Base-by-base conservation (phyloP, 2,888 invertebrate genomes). In the Lycaena phlaeas region DNA sequence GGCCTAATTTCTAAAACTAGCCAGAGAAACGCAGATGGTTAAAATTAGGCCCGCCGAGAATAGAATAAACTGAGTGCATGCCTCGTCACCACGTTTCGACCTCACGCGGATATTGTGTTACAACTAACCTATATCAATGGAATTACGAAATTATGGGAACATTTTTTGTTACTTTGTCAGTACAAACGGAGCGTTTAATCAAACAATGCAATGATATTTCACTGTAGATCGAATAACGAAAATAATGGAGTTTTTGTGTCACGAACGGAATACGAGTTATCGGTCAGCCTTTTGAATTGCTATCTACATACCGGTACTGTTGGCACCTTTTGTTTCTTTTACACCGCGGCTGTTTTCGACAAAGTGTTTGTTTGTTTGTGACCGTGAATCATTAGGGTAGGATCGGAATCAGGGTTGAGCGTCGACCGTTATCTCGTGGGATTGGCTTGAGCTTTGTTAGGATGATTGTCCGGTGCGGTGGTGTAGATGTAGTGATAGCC, bases 391-490 rank as follows among this genome's bases (percentile, higher is more conserved):
- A 71, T 59, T 66, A 63, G 68, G 68, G 71, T 74, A 69, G 73
- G 70, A 76, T 70, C 71, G 72, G 71, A 69, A 71, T 75, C 69
- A 63, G 63, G 62, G 67, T 68, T 68, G 69, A 68, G 68, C 64
- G 56, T 59, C 66, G 68, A 76, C 82, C 81, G 82, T 81, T 84
- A 84, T 70, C 74, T 72, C 82, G 82, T 84, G 82, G 82, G 82
- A 84, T 81, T 76, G 75, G 75, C 76, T 77, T 74, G 76, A 66
- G 73, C 81, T 82, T 84, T 84, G 82, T 82, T 84, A 79, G 74
- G 79, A 72, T 74, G 79, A 81, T 77, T 82, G 82, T 84, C 81
- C 82, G 79, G 79, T 62, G 64, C 71, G 67, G 71, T 68, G 69
- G 71, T 68, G 74, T 76, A 82, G 82, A 82, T 82, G 75, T 57